Percentiles rank a stretch among this genome's conserved stretches.
Conservation (phyloP, 1,140 invertebrate genomes). For the Sycophila sp. region DNA sequence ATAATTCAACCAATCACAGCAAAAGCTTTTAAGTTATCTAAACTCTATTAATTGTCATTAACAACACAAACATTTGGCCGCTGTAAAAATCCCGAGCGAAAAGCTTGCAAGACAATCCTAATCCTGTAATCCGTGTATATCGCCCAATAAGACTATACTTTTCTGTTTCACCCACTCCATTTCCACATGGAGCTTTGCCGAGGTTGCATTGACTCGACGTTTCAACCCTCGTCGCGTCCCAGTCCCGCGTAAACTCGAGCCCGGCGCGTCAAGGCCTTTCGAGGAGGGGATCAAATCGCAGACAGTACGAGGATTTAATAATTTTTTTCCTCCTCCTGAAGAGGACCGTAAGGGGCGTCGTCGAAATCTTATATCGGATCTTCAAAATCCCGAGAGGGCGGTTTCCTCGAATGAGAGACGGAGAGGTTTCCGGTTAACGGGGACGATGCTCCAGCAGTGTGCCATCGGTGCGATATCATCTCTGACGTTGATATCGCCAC, state of each 20-base stretch:
- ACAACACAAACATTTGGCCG: no score
- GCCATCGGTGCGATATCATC: no score
- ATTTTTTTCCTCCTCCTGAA: slow-evolving; percentile 11
- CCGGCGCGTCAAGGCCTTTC: neutral
- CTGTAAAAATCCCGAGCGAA: no score
- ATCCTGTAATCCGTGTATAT: no score
- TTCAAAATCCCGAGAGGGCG: neutral
- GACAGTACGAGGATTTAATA: slow-evolving; percentile 26
- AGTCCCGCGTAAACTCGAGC: slow-evolving; percentile 5
- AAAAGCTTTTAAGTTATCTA: no score
- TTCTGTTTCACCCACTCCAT: no score
- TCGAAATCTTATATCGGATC: neutral
- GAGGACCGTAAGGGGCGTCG: no score
- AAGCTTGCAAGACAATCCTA: no score
- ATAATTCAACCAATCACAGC: no score
- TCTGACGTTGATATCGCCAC: no score
- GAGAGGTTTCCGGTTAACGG: neutral
- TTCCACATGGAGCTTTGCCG: slow-evolving; percentile 1
- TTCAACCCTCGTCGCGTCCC: neutral
- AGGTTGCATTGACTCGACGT: neutral
- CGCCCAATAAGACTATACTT: no score
- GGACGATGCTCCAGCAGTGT: no score
- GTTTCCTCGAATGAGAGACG: slow-evolving; percentile 10
- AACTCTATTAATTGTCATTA: neutral
- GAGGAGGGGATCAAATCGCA: slow-evolving; percentile 11